These are phyloP conservation scores for Emydoidea blandingii DNA, from an alignment of 2,797 vertebrate species.

Conservation along the genomic window DNA sequence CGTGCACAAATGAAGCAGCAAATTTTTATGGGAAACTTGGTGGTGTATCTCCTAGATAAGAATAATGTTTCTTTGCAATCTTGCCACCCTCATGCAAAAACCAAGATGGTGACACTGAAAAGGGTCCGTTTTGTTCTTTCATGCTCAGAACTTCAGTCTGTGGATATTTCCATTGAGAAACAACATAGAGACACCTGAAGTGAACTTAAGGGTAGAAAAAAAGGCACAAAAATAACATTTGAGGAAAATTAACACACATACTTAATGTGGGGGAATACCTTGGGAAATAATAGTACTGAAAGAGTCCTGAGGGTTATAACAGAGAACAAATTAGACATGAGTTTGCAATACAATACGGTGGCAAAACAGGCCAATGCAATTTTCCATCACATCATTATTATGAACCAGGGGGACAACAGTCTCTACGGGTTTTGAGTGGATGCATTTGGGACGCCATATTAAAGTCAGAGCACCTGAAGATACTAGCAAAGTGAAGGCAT, in stretches of 20 bases:
- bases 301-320: not conserved
- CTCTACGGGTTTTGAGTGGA: accelerated
- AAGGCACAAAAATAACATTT: not conserved
- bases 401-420: not conserved
- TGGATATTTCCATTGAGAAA: not conserved
- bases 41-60: not conserved
- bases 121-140: not conserved
- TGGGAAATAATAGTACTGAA: not conserved
- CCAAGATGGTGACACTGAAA: not conserved
- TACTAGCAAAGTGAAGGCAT: not conserved
- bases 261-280: not conserved
- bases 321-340: not conserved
- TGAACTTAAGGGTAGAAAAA: accelerated
- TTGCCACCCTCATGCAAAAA: accelerated
- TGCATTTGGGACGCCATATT: not conserved
- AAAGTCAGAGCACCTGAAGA: not conserved
- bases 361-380: not conserved
- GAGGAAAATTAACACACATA: not conserved
- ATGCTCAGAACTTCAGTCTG: not conserved
- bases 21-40: not conserved
- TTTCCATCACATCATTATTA: accelerated
- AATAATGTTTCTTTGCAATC: not conserved
- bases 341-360: not conserved
- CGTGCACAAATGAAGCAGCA: not conserved
- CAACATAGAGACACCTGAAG: not conserved